phyloP scores from a whole-genome alignment of 2,113 vertebrate genomes.

The Lepus americanus region DNA sequence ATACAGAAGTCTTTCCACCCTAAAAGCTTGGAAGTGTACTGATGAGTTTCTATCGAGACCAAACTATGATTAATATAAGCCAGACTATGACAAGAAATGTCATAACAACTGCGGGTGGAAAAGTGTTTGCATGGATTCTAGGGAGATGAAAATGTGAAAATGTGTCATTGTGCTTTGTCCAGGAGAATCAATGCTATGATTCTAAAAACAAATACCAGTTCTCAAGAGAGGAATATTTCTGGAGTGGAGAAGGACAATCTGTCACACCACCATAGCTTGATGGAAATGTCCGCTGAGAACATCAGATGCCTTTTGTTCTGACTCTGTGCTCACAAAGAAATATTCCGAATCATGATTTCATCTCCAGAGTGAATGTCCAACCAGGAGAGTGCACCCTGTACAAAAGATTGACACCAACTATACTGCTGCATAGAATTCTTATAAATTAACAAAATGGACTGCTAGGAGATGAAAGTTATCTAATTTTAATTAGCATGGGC shows the following conservation, averaged over 20 bases:
- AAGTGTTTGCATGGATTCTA: conserved; percentile 37
- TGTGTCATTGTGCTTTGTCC: conserved; percentile 6
- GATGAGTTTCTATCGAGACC: conserved; percentile 28
- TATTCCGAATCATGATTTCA: conserved; percentile 6
- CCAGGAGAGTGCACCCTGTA: not conserved
- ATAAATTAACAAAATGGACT: conserved; percentile 3
- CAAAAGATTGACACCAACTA: not conserved
- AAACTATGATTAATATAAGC: conserved; percentile 57
- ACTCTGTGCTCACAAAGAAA: conserved; percentile 2
- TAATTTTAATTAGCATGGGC: not conserved
- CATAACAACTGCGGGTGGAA: not conserved
- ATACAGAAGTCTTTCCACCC: conserved; percentile 37
- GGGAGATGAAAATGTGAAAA: not conserved
- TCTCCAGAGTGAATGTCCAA: conserved; percentile 12
- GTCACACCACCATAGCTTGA: not conserved
- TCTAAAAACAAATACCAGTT: conserved; percentile 60
- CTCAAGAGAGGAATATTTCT: conserved; percentile 41
- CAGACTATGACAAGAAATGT: conserved; percentile 33
- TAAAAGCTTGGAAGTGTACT: conserved; percentile 51
- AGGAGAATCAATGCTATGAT: conserved; percentile 11
- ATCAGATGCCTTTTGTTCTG: conserved; percentile 48
- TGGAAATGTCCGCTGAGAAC: not conserved
- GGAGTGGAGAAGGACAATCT: not conserved
- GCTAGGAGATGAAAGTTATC: not conserved
- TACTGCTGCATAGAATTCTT: not conserved